A percentile compares a stretch with the other conserved stretches of the same genome.
phyloP scores from a whole-genome alignment of 2,113 vertebrate species.

The Cololabis saira region DNA sequence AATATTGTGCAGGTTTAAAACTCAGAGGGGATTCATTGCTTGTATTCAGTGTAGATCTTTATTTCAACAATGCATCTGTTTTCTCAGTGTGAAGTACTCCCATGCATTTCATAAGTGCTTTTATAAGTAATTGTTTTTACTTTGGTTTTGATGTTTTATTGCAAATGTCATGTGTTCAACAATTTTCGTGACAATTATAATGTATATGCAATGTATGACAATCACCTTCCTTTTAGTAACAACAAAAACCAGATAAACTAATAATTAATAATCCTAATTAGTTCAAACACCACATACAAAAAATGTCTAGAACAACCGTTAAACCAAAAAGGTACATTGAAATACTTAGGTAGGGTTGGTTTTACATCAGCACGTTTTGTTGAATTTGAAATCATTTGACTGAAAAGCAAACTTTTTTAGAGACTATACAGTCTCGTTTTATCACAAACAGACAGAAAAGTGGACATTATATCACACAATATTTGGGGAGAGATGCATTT shows the following conservation, averaged over 20 bases:
- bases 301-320: conserved; percentile 48
- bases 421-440: conserved; percentile 21
- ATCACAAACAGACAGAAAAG: conserved; percentile 15
- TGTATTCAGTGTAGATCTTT: conserved; percentile 58
- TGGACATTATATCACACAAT: conserved; percentile 14
- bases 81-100: conserved; percentile 15
- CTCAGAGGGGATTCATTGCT: background rate
- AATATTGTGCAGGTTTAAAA: background rate
- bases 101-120: conserved; percentile 24
- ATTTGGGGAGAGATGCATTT: background rate
- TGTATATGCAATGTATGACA: conserved; percentile 15
- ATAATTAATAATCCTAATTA: conserved; percentile 41
- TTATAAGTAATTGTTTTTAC: conserved; percentile 23
- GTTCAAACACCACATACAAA: conserved; percentile 66
- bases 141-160: conserved; percentile 2
- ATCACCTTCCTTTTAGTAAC: conserved; percentile 21
- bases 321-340: conserved; percentile 48
- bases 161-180: conserved; percentile 25
- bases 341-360: conserved; percentile 45
- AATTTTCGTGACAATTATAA: conserved; percentile 5
- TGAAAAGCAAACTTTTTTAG: conserved; percentile 27
- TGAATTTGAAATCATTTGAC: conserved; percentile 15
- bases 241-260: conserved; percentile 32
- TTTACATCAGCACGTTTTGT: conserved; percentile 11
- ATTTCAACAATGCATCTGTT: conserved; percentile 53